phyloP scores from a whole-genome alignment of 2,888 invertebrate genomes.

The Cataglyphis albicans region DNA sequence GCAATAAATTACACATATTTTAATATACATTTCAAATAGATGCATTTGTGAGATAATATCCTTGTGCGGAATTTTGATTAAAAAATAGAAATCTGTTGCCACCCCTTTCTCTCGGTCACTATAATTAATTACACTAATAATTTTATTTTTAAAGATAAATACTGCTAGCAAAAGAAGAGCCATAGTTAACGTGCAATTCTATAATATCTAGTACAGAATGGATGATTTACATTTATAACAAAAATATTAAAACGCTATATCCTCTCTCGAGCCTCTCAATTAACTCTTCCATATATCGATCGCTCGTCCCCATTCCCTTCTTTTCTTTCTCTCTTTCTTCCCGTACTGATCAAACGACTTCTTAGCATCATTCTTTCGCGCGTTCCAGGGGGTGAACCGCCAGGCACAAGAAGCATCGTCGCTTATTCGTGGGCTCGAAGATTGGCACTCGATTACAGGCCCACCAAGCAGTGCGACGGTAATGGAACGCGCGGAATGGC shows the following conservation, averaged over 20 bases:
- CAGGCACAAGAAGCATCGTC: slow-evolving; percentile 88
- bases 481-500: slow-evolving; percentile 76
- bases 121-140: not conserved
- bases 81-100: not conserved
- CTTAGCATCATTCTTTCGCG: slow-evolving; percentile 26
- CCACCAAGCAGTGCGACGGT: slow-evolving; percentile 81
- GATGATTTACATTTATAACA: not conserved
- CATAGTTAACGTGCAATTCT: not conserved
- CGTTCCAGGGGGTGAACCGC: slow-evolving; percentile 80
- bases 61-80: not conserved
- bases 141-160: not conserved
- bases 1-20: not conserved
- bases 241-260: slow-evolving; percentile 10
- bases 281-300: slow-evolving; percentile 9
- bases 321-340: not conserved
- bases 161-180: not conserved
- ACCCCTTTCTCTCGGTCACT: not conserved
- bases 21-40: not conserved
- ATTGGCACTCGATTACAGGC: slow-evolving; percentile 84
- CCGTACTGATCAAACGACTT: slow-evolving; percentile 23
- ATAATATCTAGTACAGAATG: not conserved
- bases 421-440: slow-evolving; percentile 88
- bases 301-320: not conserved
- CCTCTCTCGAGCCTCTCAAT: not conserved
- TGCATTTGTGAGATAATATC: not conserved